Percentiles rank a stretch among this genome's conserved stretches.
Conservation (phyloP, 2,797 vertebrate genomes). For the Buphagus erythrorhynchus region DNA sequence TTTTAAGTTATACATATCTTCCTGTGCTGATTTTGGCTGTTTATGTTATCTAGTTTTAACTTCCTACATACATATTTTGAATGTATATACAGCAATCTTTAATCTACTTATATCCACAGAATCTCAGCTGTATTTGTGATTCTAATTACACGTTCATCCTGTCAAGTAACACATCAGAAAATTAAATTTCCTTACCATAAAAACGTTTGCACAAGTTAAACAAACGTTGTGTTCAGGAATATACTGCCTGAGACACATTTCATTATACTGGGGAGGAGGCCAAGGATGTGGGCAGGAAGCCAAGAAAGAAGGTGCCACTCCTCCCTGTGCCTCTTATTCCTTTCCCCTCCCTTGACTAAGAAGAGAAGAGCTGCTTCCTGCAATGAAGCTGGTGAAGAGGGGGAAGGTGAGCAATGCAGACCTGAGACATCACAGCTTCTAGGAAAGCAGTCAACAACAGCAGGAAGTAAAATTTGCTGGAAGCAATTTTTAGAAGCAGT, state of each 20-base stretch:
- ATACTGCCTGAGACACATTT: background rate
- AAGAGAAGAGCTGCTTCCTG: background rate
- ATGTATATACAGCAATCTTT: background rate
- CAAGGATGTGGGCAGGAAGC: background rate
- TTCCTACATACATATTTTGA: background rate
- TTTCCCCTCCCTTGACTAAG: background rate
- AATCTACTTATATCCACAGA: background rate
- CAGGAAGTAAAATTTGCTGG: background rate
- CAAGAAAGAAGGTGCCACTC: background rate
- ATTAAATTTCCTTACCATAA: background rate
- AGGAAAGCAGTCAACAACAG: background rate
- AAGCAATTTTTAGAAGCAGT: background rate
- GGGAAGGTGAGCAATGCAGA: background rate
- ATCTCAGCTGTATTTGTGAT: conserved; percentile 15
- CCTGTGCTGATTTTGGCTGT: background rate
- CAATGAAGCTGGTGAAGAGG: background rate
- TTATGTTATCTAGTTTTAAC: background rate
- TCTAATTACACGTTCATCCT: conserved; percentile 35
- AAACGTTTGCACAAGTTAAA: background rate
- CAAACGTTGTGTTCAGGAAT: fast-evolving
- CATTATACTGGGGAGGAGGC: background rate
- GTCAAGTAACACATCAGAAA: conserved; percentile 34
- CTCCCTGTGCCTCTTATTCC: background rate
- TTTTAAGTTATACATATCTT: background rate
- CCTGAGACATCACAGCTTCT: background rate